Evolutionary conservation across 1,140 invertebrate genomes (phyloP), one percentile per base, ranked within the genome.

Genomic region (Pseudomyrmex dendroicus): DNA sequence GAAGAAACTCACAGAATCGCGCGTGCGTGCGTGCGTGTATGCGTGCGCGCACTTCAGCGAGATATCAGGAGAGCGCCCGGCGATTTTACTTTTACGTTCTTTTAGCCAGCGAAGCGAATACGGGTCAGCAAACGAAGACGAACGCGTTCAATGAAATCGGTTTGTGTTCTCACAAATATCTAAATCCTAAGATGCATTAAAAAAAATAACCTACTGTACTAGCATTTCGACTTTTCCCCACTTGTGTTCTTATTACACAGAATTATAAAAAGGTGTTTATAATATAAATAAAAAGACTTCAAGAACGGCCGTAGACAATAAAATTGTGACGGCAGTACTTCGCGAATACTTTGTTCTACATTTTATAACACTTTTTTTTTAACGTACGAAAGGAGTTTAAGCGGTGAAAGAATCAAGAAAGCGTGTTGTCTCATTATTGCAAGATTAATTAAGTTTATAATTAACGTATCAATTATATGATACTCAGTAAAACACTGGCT

Each of bases 31-130:
- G n/a, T 22, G n/a, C 22, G 35, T 8, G 2, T 17, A 2, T 7
- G 46, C 61, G n/a, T 20, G n/a, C 10, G 20, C 12, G 2, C 20
- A 20, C 20, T 4, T 20, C 12, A 25, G 20, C 50, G 13, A 35
- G 35, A 54, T 68, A 68, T 56, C 9, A 17, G 35, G 5, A 35
- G 35, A 35, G 35, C 35, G 35, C 0, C 9, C 7, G 35, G 4
- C 74, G 57, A 54, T 54, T 86, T 84, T 84, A n/a, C 44, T 54
- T 56, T 70, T 77, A 44, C 25, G 17, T 66, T 50, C 9, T 67
- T 86, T 80, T 80, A 84, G 48, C 9, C 50, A 20, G 35, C 52
- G 35, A 57, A 73, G 12, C 82, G 35, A 86, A 86, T 64, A 62
- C 66, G 25, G 46, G 73, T 78, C 84, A 72, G 10, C 35, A 50